Base-by-base conservation (phyloP, 2,113 vertebrate genomes). In the Struthidea cinerea region DNA sequence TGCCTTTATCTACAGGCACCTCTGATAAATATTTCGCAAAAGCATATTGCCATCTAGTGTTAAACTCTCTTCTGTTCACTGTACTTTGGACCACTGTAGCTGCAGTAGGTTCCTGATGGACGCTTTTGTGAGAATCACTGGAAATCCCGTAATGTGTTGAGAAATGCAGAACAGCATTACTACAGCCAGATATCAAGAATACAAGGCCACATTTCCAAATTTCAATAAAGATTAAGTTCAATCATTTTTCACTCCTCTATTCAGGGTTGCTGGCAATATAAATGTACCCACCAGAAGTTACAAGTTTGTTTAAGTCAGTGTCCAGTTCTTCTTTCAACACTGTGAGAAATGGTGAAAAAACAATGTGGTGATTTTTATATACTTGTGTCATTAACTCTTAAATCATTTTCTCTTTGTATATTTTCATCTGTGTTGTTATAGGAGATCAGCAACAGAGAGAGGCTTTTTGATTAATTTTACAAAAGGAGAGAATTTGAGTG, bases 21-120 rank as follows among this genome's bases (percentile, higher is more conserved):
- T 47, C 35, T 41, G 60, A 81, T 22, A 71, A 87, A 11, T 56
- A 69, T 74, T 96, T 70, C 70, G 26, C 83, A 94, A 95, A 90
- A 75, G 26, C 35, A 78, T 77, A 60, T 93, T 95, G 96, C 96
- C 96, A 95, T 75, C 96, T 97, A 95, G 96, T 93, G 96, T 84
- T 93, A 28, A 81, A 53, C n/a, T 84, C 44, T 50, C 39, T 42
- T 55, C 59, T 80, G 4, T 49, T 60, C 18, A 0, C 37, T 33
- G 37, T 28, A 20, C 9, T 32, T 60, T 33, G n/a, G 11, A 18
- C 26, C 4, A 0, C 9, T 52, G 42, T 27, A 27, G 23, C 35
- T 82, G 57, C 41, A 44, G 23, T 33, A 64, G 19, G 23, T 76
- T 87, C 35, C 46, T 56, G 52, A 53, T 26, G 56, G 53, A 41